phyloP scores from a whole-genome alignment of 2,797 vertebrate genomes.

The Spatula clypeata region DNA sequence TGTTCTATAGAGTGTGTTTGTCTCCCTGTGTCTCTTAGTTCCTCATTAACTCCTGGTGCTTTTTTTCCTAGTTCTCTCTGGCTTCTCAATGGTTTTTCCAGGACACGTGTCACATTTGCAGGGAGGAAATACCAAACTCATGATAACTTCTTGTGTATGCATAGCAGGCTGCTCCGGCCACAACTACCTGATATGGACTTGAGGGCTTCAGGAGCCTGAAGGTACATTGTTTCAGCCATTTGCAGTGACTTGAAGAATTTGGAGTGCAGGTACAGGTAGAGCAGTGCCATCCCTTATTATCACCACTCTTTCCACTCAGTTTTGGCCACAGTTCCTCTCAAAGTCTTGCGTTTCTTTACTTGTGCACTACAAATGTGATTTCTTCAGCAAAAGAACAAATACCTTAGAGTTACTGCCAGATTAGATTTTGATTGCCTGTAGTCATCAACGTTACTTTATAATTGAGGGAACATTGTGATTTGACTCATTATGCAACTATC shows the following conservation, averaged over 20 bases:
- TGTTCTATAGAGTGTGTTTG: not conserved
- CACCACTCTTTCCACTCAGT: accelerated
- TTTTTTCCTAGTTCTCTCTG: not conserved
- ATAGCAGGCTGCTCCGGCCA: not conserved
- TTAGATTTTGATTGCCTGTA: not conserved
- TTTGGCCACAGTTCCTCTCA: not conserved
- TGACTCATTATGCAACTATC: conserved; percentile 8
- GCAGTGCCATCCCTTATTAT: not conserved
- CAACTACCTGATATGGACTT: not conserved
- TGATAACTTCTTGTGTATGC: not conserved
- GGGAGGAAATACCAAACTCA: not conserved
- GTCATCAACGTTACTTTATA: not conserved
- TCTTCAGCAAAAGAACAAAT: not conserved
- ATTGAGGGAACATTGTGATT: not conserved
- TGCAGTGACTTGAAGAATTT: not conserved
- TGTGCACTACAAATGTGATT: not conserved
- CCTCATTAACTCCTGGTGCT: not conserved
- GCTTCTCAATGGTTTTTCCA: not conserved
- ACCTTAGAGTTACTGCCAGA: not conserved
- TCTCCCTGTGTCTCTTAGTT: not conserved
- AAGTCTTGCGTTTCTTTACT: not conserved
- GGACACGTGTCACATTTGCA: not conserved
- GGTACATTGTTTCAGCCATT: not conserved
- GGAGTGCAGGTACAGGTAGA: not conserved
- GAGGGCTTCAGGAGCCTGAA: not conserved